These are phyloP conservation scores for Nymphalis polychloros DNA, from an alignment of 2,888 invertebrate species.

Conservation along the genomic window DNA sequence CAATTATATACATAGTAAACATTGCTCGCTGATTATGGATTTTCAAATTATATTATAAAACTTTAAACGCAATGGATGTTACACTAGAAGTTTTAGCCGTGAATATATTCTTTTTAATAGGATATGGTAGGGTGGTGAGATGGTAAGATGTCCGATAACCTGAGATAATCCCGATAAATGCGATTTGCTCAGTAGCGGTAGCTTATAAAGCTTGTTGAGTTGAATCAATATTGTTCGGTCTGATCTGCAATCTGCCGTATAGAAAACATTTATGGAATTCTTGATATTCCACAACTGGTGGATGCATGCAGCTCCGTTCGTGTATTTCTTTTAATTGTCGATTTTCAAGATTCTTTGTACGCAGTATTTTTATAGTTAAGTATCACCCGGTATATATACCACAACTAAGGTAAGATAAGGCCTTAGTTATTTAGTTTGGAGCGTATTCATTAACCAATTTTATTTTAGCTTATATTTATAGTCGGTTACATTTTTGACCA, in stretches of 20 bases:
- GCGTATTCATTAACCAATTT: too few relatives aligned
- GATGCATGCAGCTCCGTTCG: neutral
- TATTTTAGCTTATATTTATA: too few relatives aligned
- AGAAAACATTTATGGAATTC: slow-evolving; percentile 28
- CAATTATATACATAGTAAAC: slow-evolving; percentile 25
- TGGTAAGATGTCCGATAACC: slow-evolving; percentile 69
- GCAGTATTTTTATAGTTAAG: too few relatives aligned
- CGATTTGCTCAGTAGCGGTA: slow-evolving; percentile 69
- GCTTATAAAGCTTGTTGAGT: slow-evolving; percentile 52
- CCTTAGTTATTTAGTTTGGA: too few relatives aligned
- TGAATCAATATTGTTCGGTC: slow-evolving; percentile 52
- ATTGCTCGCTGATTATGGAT: slow-evolving; percentile 38
- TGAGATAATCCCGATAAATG: slow-evolving; percentile 73
- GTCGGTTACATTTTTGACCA: too few relatives aligned
- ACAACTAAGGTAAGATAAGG: too few relatives aligned
- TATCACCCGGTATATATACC: too few relatives aligned
- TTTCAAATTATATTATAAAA: neutral
- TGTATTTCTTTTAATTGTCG: neutral
- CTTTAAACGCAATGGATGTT: slow-evolving; percentile 42
- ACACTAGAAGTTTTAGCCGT: slow-evolving; percentile 31
- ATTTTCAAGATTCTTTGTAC: too few relatives aligned
- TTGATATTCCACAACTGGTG: neutral
- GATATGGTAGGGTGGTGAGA: slow-evolving; percentile 45
- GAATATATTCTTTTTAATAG: slow-evolving; percentile 23
- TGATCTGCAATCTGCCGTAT: slow-evolving; percentile 31